These are phyloP conservation scores for Heliconius hewitsoni DNA, from an alignment of 1,140 invertebrate genomes.

Conservation along the genomic window DNA sequence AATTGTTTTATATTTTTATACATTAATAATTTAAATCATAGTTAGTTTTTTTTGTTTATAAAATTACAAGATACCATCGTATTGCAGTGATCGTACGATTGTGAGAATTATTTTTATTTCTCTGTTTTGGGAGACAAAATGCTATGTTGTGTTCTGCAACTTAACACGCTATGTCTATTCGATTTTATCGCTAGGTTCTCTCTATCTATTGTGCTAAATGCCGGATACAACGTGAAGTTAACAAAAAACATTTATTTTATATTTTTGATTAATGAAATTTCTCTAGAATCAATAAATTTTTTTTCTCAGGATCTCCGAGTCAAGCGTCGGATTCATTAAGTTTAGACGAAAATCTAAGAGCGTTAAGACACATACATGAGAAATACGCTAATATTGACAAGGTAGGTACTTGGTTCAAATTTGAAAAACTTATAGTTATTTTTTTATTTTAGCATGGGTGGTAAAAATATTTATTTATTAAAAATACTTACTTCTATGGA, in stretches of 20 bases:
- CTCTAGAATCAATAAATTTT: background rate
- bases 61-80: too few relatives aligned
- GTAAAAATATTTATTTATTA: too few relatives aligned
- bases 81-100: too few relatives aligned
- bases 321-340: slow-evolving; percentile 70
- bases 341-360: slow-evolving; percentile 70
- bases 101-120: too few relatives aligned
- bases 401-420: slow-evolving; percentile 40
- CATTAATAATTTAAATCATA: too few relatives aligned
- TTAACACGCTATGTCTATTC: background rate
- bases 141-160: background rate
- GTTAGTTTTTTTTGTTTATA: too few relatives aligned
- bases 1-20: too few relatives aligned
- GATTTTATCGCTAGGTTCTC: background rate
- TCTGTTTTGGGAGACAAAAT: background rate
- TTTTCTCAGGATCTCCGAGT: slow-evolving; percentile 60
- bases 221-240: background rate
- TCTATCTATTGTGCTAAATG: background rate
- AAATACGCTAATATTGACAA: slow-evolving; percentile 76
- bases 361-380: slow-evolving; percentile 69
- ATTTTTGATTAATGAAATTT: background rate
- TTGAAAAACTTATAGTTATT: background rate
- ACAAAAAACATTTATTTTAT: background rate
- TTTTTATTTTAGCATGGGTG: too few relatives aligned
- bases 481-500: too few relatives aligned